Evolutionary conservation across 2,113 vertebrate genomes (phyloP).

Genomic region (Pedetes capensis): DNA sequence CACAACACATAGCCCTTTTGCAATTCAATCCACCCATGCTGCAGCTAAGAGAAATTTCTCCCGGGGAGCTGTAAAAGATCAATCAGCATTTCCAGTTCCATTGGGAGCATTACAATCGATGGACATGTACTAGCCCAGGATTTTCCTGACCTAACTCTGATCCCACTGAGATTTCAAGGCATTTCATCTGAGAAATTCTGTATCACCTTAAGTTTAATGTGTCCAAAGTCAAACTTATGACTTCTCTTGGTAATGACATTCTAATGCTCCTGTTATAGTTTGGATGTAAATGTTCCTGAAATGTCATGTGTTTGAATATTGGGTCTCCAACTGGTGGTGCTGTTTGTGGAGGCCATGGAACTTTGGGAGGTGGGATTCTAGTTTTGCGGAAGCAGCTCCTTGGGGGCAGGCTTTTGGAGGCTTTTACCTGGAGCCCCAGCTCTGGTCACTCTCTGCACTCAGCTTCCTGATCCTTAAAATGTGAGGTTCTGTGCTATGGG

Average conservation of each 20-base stretch:
- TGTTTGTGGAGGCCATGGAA: no score
- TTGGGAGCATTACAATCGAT: neutral
- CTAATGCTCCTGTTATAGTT: neutral
- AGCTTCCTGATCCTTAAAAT: no score
- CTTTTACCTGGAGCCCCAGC: no score
- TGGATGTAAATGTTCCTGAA: no score
- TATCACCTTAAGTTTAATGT: neutral
- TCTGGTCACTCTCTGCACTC: no score
- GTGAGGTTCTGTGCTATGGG: no score
- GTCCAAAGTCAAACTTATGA: neutral
- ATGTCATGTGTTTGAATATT: no score
- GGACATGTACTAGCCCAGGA: neutral
- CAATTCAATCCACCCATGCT: neutral
- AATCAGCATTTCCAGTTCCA: neutral
- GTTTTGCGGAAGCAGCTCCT: no score
- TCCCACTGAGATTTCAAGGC: neutral
- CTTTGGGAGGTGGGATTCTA: no score
- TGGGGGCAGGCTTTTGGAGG: no score
- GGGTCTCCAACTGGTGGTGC: no score
- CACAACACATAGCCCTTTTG: neutral
- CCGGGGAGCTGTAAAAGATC: neutral
- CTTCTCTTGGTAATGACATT: neutral
- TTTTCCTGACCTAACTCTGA: neutral
- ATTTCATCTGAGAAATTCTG: neutral
- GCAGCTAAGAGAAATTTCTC: neutral